Conservation (phyloP, 2,113 vertebrate genomes). For the Lepisosteus oculatus region DNA sequence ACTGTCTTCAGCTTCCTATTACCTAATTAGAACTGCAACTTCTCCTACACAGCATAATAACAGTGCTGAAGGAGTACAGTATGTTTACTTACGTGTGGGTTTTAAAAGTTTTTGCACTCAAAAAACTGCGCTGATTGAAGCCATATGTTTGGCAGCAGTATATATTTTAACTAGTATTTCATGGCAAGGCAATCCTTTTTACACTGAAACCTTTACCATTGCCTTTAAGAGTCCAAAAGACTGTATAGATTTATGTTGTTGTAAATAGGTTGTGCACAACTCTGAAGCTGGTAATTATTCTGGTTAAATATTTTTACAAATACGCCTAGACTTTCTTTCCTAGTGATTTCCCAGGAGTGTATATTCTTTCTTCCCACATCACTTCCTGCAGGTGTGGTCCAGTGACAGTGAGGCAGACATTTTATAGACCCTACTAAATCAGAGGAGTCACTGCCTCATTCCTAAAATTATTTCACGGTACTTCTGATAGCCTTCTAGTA, state of each 20-base stretch:
- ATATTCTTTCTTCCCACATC: background rate
- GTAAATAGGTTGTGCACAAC: background rate
- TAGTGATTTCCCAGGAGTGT: slow-evolving; percentile 3
- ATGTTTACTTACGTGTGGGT: background rate
- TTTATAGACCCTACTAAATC: background rate
- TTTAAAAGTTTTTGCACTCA: background rate
- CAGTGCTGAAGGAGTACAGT: background rate
- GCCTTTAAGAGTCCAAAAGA: background rate
- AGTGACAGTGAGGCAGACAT: background rate
- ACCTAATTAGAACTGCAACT: background rate
- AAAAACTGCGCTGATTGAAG: slow-evolving; percentile 2
- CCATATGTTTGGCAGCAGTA: slow-evolving; percentile 2
- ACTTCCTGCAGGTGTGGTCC: background rate
- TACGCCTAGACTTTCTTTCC: background rate
- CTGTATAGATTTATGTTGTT: background rate
- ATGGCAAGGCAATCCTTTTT: background rate
- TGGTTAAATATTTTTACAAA: background rate
- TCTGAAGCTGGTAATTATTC: background rate
- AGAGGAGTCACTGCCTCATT: background rate
- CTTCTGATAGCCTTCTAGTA: background rate
- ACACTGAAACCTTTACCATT: slow-evolving; percentile 2
- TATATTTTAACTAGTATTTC: background rate
- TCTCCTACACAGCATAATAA: slow-evolving; percentile 1
- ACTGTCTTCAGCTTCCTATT: background rate
- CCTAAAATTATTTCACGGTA: background rate